Evolutionary conservation across 2,888 invertebrate species (phyloP).

Genomic region (Zonitis immaculata): DNA sequence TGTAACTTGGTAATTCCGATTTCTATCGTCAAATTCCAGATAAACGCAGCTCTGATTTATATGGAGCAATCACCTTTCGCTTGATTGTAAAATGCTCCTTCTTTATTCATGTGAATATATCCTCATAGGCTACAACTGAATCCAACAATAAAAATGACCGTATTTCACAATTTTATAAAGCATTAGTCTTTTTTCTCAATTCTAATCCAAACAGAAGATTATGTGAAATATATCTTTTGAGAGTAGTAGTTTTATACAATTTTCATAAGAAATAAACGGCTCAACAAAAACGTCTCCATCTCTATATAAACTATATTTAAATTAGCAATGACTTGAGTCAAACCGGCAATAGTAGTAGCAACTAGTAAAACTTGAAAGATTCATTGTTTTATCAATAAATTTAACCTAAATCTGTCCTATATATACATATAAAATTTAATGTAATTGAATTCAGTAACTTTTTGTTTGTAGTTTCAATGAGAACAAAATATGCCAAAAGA

Average conservation of each 20-base stretch:
- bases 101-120: conserved; percentile 85
- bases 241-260: too few relatives aligned
- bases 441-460: conserved; percentile 36
- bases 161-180: too few relatives aligned
- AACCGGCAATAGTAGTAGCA: conserved; percentile 27
- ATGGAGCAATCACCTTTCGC: conserved; percentile 74
- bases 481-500: conserved; percentile 28
- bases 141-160: too few relatives aligned
- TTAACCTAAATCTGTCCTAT: conserved; percentile 33
- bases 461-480: conserved; percentile 34
- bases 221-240: too few relatives aligned
- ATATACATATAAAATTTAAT: conserved; percentile 36
- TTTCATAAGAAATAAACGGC: too few relatives aligned
- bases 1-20: conserved; percentile 89
- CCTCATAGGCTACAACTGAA: conserved; percentile 71
- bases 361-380: conserved; percentile 28
- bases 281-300: too few relatives aligned
- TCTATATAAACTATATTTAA: neutral
- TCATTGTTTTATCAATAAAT: conserved; percentile 35
- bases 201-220: too few relatives aligned
- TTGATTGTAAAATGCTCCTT: conserved; percentile 69
- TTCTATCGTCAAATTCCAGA: conserved; percentile 81
- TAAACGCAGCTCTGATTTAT: conserved; percentile 78
- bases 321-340: conserved; percentile 13
- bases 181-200: too few relatives aligned